These are phyloP conservation scores for Caenorhabditis sp. DNA, from an alignment of 2,888 invertebrate genomes.

Conservation along the genomic window DNA sequence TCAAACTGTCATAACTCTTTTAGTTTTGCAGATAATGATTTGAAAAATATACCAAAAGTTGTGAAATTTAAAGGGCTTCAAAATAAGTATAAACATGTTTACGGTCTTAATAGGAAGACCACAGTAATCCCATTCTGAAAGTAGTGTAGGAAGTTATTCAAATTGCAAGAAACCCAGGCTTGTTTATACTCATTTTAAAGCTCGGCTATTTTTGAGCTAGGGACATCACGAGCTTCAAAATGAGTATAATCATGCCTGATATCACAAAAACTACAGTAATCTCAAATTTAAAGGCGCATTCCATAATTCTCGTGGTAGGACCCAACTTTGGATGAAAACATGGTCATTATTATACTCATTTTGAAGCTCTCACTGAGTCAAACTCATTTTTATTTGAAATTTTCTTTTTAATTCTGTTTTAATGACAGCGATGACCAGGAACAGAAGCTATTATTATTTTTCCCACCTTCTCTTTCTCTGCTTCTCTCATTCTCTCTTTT, in stretches of 20 bases:
- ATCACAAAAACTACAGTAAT: too few relatives aligned
- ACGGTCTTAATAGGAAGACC: background rate
- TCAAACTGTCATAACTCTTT: background rate
- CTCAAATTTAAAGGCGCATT: background rate
- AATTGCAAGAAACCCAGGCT: too few relatives aligned
- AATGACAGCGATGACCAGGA: too few relatives aligned
- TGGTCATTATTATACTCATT: slow-evolving; percentile 2
- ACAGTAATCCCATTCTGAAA: too few relatives aligned
- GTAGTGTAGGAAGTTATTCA: too few relatives aligned
- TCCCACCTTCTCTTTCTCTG: too few relatives aligned
- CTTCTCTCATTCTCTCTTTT: background rate
- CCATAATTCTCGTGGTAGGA: background rate
- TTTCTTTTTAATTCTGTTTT: background rate
- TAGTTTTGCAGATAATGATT: background rate
- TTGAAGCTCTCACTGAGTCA: background rate
- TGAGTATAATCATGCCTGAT: too few relatives aligned
- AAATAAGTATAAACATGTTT: background rate
- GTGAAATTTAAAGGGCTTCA: background rate
- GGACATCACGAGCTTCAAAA: background rate
- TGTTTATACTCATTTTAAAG: too few relatives aligned
- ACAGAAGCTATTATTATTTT: too few relatives aligned
- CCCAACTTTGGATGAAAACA: background rate
- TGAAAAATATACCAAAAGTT: too few relatives aligned
- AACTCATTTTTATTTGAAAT: background rate
- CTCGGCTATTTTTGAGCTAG: background rate